phyloP scores from a whole-genome alignment of 2,113 vertebrate species.

The Dermatemys mawii region DNA sequence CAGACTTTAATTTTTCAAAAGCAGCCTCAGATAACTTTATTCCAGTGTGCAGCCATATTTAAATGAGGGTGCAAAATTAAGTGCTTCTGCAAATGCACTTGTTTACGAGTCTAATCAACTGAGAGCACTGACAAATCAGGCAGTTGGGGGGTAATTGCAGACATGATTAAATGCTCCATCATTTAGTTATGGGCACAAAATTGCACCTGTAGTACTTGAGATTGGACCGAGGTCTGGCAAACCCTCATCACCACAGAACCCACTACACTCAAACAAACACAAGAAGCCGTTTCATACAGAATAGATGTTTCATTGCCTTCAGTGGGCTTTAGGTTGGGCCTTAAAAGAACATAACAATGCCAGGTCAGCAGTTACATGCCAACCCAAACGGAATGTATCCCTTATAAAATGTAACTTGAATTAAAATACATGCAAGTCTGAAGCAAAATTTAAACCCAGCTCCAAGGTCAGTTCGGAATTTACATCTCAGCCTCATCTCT shows the following conservation, averaged over 20 bases:
- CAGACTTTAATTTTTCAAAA: neutral
- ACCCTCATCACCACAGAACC: neutral
- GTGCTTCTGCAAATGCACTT: neutral
- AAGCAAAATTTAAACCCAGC: neutral
- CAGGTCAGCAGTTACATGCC: neutral
- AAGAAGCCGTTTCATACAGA: neutral
- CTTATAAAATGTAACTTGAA: neutral
- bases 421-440: neutral
- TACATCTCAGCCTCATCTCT: constrained; percentile 2
- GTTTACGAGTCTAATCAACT: neutral
- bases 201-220: neutral
- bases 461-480: constrained; percentile 6
- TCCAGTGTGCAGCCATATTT: neutral
- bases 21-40: neutral
- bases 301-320: neutral
- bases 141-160: neutral
- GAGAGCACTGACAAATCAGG: neutral
- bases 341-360: neutral
- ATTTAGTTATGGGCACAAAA: neutral
- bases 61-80: neutral
- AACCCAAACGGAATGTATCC: constrained; percentile 36
- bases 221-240: neutral
- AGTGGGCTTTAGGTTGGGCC: neutral
- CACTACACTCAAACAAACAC: neutral
- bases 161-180: neutral